Evolutionary conservation across 2,888 invertebrate genomes (phyloP), one percentile per base, ranked within the genome.

Genomic region (Chaetogeoica ovagalla): DNA sequence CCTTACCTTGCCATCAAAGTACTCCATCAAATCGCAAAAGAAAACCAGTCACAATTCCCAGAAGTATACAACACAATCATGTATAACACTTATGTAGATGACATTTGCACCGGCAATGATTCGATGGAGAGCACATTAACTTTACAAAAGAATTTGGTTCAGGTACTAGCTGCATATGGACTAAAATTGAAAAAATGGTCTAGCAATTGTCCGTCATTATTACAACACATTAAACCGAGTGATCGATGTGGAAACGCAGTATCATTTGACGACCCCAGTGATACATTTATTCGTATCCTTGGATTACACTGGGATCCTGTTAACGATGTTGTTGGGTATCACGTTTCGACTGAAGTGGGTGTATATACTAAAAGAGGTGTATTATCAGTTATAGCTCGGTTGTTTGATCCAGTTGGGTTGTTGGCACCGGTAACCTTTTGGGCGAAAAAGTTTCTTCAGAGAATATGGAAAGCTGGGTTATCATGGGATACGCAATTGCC

Each of bases 51-150:
- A 7, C 59, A n/a, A 1, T 83, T 75, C 72, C 84, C 84, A 7
- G n/a, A 81, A 13, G 83, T 83, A 19, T 69, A 84, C 4, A 13
- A 77, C 21, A 77, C 81, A 19, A 48, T 84, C 17, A 23, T 37
- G 11, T n/a, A 81, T 2, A 82, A 83, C 21, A 83, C 83, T 8
- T 85, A 85, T 39, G 83, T 85, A 6, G 84, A n/a, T n/a, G n/a
- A n/a, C n/a, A n/a, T n/a, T n/a, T n/a, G n/a, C n/a, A n/a, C n/a
- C n/a, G n/a, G n/a, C 84, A 76, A 84, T 84, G 82, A 65, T 83
- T 2, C 57, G 83, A 13, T 75, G 82, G 5, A 9, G 6, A 43
- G 9, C 83, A 83, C 17, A 72, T 83, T 1, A 15, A 74, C 23
- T 79, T 83, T 84, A 2, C 81, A 84, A 72, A 3, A 43, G 11